These are phyloP conservation scores for Craterocephalus amniculus DNA, from an alignment of 2,797 vertebrate species.

Conservation along the genomic window DNA sequence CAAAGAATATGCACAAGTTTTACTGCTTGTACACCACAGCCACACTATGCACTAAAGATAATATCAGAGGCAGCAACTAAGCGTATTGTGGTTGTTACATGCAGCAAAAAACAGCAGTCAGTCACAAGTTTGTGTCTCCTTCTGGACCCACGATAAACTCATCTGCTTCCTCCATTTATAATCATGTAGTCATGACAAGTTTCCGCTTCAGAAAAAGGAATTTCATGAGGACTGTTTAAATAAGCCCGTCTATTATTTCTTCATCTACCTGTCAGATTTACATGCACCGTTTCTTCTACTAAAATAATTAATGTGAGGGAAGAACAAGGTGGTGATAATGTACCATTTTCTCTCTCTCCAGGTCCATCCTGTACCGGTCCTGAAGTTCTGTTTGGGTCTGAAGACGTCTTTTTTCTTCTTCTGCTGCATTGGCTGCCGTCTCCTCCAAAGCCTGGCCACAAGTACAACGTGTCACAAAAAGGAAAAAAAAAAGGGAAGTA, in stretches of 20 bases:
- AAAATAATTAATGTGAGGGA: too few species aligned
- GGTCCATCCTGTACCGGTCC: constrained; percentile 90
- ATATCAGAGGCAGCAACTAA: constrained; percentile 2
- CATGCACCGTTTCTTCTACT: background rate
- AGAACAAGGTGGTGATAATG: background rate
- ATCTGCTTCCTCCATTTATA: background rate
- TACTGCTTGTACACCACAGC: background rate
- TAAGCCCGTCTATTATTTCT: background rate
- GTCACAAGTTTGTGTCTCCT: background rate
- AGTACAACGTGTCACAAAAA: background rate
- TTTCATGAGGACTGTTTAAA: background rate
- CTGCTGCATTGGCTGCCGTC: constrained; percentile 87
- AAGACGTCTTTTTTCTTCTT: constrained; percentile 90
- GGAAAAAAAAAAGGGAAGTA: background rate
- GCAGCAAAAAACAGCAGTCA: background rate
- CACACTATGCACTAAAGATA: background rate
- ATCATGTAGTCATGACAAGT: background rate
- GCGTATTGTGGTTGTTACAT: background rate
- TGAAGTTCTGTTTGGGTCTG: constrained; percentile 93
- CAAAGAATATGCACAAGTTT: background rate
- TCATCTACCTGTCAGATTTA: background rate
- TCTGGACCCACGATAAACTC: background rate
- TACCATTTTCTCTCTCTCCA: constrained; percentile 95
- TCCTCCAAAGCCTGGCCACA: constrained; percentile 90
- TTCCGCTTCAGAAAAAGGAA: background rate